Conservation (phyloP, 2,797 vertebrate genomes). For the Sebastes jordani region DNA sequence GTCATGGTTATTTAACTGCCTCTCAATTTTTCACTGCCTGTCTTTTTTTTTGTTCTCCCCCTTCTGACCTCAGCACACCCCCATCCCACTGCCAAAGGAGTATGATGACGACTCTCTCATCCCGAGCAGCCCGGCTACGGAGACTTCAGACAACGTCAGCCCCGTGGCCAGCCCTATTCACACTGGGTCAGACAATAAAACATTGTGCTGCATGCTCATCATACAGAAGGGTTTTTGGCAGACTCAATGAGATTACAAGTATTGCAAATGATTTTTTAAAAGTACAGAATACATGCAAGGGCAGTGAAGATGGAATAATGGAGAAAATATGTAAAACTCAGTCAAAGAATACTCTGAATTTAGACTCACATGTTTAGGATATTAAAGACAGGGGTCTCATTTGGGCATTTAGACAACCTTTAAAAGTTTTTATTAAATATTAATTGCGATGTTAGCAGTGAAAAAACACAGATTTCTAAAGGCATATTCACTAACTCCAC, state of each 20-base stretch:
- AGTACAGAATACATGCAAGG: neutral
- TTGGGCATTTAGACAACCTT: neutral
- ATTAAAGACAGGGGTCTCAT: neutral
- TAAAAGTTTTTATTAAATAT: neutral
- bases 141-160: conserved; percentile 99
- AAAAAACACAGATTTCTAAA: neutral
- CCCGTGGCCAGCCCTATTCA: conserved; percentile 97
- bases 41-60: neutral
- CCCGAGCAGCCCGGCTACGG: conserved; percentile 96
- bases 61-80: conserved; percentile 78
- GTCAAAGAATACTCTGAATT: neutral
- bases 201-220: neutral
- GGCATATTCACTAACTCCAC: neutral
- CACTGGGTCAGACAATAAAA: conserved; percentile 89
- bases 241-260: neutral
- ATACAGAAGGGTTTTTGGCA: neutral
- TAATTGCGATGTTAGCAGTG: neutral
- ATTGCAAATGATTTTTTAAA: neutral
- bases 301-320: neutral
- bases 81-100: conserved; percentile 89
- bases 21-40: conserved; percentile 21
- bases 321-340: neutral
- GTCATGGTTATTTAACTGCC: conserved; percentile 8
- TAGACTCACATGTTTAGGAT: neutral
- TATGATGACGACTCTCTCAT: conserved; percentile 97